These are phyloP conservation scores for Haliaeetus leucogaster DNA, from an alignment of 2,113 vertebrate species.

Conservation along the genomic window DNA sequence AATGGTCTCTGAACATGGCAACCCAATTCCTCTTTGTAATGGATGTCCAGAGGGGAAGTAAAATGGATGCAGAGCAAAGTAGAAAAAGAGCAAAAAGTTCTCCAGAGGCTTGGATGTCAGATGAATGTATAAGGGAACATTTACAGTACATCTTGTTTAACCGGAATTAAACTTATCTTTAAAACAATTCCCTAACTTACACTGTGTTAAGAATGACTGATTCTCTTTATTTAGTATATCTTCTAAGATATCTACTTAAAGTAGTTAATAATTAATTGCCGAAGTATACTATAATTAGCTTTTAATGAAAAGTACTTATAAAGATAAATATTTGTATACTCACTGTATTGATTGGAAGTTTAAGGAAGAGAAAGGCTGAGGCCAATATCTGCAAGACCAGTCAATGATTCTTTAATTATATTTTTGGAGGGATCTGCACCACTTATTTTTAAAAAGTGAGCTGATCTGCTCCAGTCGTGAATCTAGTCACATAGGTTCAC, in stretches of 20 bases:
- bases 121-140: not conserved
- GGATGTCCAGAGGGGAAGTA: not conserved
- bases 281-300: not conserved
- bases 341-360: not conserved
- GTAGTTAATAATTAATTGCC: not conserved
- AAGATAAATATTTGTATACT: conserved; percentile 30
- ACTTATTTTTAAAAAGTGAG: not conserved
- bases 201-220: not conserved
- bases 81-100: conserved; percentile 13
- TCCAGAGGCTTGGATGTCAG: not conserved
- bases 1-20: not conserved
- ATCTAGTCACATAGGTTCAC: not conserved
- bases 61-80: not conserved
- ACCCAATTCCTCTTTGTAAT: not conserved
- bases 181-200: not conserved
- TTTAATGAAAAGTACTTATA: not conserved
- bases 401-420: not conserved
- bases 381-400: not conserved
- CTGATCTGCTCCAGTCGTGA: not conserved
- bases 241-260: not conserved
- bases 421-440: not conserved
- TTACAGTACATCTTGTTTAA: not conserved
- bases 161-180: not conserved
- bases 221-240: not conserved
- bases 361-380: not conserved